phyloP scores from a whole-genome alignment of 1,140 invertebrate species.

The Rhagoletis pomonella region DNA sequence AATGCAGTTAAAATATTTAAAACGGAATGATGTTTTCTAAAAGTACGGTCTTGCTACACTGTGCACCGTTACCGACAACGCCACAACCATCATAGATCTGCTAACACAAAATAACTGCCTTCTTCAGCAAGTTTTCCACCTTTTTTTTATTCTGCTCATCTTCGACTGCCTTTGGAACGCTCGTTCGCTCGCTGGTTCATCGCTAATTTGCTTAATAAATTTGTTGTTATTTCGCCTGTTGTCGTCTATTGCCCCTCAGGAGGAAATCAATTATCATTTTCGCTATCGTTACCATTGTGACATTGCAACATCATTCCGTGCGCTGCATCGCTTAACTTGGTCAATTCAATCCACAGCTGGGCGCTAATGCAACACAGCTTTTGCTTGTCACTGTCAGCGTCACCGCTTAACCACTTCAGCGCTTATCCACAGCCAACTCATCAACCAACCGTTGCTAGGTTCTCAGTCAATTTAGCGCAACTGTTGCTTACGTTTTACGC shows the following conservation, averaged over 20 bases:
- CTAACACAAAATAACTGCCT: neutral
- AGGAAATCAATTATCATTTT: conserved; percentile 38
- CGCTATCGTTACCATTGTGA: neutral
- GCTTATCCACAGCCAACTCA: neutral
- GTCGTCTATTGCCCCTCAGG: neutral
- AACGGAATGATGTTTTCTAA: too few relatives aligned
- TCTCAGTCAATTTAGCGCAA: conserved; percentile 40
- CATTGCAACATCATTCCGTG: neutral
- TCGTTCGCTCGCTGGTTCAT: neutral
- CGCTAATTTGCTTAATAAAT: conserved; percentile 48
- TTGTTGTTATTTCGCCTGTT: conserved; percentile 2
- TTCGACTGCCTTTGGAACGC: neutral
- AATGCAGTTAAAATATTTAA: too few relatives aligned
- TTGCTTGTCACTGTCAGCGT: neutral
- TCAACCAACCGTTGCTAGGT: neutral
- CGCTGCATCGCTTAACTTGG: neutral
- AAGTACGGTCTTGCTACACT: neutral
- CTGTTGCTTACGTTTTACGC: neutral
- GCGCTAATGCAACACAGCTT: neutral
- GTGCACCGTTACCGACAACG: neutral
- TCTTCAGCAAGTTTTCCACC: conserved; percentile 7
- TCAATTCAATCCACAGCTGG: neutral
- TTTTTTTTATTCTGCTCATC: neutral
- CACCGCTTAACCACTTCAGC: neutral
- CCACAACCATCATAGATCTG: neutral